Base-by-base conservation (phyloP, 2,888 invertebrate species). In the Heterodera filipjevi region DNA sequence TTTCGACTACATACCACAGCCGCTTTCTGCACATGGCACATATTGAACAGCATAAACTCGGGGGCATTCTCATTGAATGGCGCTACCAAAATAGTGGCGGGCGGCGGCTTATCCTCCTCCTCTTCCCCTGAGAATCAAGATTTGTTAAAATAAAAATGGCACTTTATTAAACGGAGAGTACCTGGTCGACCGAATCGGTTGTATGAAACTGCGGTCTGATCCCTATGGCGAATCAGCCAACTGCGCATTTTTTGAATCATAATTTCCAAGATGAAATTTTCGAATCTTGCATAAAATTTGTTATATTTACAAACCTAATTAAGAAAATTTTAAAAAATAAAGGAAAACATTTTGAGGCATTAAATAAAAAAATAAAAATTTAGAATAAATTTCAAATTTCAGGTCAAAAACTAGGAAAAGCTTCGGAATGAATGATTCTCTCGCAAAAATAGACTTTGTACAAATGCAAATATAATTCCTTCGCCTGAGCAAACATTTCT, bases 111-210 rank as follows among this genome's bases (percentile, higher is more conserved):
- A 33, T 87, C 86, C 74, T 87, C 87, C 30, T 82, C 81, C 66
- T 86, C 87, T 14, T 87, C 87, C 10, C 86, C 86, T 85, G 32
- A 59, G 68, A 83, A 64, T 19, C 32, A 59, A 66, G 82, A 59
- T 16, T 44, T 46, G n/a, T n/a, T n/a, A n/a, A 71, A 79, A 22
- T 10, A 59, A 35, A 82, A 27, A n/a, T 16, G 19, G 2, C 30
- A 30, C 16, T 35, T n/a, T 79, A 1, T 3, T 35, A 19, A 19
- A 19, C 22, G n/a, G 27, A 10, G 68, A 27, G 39, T 53, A 85
- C 87, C 86, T 49, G 87, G 86, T 12, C 86, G 78, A 49, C 87
- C 87, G 81, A 87, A 87, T 35, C 87, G 81, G 14, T 86, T 86
- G 75, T 88, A 87, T 30, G 86, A 82, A 49, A 88, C 87, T 39